Conservation (phyloP, 2,888 invertebrate species). For the Acanthosepion esculentum region DNA sequence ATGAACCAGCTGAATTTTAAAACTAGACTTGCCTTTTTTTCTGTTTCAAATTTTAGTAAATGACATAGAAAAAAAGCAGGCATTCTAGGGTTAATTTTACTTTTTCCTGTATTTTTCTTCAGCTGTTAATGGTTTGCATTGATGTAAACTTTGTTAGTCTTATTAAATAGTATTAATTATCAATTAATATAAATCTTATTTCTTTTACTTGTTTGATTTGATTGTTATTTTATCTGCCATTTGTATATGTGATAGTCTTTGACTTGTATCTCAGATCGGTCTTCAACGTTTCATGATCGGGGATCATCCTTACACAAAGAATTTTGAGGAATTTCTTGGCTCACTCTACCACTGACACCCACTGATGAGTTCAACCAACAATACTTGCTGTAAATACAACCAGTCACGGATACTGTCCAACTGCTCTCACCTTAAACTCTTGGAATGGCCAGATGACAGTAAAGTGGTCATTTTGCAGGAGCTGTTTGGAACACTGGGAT, state of each 20-base stretch:
- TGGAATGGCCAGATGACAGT: constrained; percentile 39
- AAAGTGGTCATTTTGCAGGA: constrained; percentile 46
- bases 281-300: neutral
- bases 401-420: constrained; percentile 12
- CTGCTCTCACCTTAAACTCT: neutral
- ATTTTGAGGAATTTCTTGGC: neutral
- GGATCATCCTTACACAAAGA: neutral
- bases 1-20: too few species aligned
- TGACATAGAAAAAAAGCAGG: too few species aligned
- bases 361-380: neutral
- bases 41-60: too few species aligned
- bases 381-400: constrained; percentile 43
- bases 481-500: constrained; percentile 53
- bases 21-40: too few species aligned
- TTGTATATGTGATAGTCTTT: neutral
- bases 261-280: neutral
- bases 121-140: too few species aligned
- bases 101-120: too few species aligned
- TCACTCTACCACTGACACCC: neutral
- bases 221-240: neutral
- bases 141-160: too few species aligned
- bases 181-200: too few species aligned
- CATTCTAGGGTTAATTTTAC: too few species aligned
- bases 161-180: too few species aligned
- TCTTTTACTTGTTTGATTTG: neutral